These are phyloP conservation scores for Rhinolophus ferrumequinum DNA, from an alignment of 2,113 vertebrate genomes.

Conservation along the genomic window DNA sequence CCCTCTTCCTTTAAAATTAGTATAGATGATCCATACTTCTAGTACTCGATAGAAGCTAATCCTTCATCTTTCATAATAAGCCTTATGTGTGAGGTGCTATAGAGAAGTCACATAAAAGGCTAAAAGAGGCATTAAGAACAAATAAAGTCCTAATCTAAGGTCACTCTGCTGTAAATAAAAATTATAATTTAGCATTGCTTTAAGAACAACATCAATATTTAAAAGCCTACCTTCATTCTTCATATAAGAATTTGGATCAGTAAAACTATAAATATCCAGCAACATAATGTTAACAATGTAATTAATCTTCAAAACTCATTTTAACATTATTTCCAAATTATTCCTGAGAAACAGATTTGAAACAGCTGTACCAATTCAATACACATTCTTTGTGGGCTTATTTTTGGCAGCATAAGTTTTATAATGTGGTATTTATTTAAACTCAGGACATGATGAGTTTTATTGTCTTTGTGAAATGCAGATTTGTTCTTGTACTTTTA, in stretches of 20 bases:
- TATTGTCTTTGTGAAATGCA: conserved; percentile 80
- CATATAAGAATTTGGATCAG: conserved; percentile 56
- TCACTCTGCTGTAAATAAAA: conserved; percentile 62
- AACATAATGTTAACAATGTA: conserved; percentile 73
- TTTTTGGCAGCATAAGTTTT: conserved; percentile 78
- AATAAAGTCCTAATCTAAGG: conserved; percentile 49
- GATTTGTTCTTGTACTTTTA: conserved; percentile 79
- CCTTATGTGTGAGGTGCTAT: neutral
- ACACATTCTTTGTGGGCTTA: conserved; percentile 78
- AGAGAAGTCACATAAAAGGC: conserved; percentile 33
- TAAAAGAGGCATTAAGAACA: conserved; percentile 61
- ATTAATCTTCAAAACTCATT: conserved; percentile 76
- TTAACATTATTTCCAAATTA: conserved; percentile 79
- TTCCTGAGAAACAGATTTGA: conserved; percentile 77
- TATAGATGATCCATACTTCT: neutral
- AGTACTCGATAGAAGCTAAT: neutral
- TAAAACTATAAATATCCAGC: conserved; percentile 71
- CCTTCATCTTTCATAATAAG: conserved; percentile 53
- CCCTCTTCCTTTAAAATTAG: conserved; percentile 16
- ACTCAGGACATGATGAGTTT: conserved; percentile 77
- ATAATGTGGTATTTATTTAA: conserved; percentile 80
- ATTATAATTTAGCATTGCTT: conserved; percentile 53
- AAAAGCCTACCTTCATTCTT: conserved; percentile 49
- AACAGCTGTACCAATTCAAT: conserved; percentile 79
- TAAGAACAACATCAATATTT: conserved; percentile 62